These are phyloP conservation scores for Platerodrilus igneus DNA, from an alignment of 2,888 invertebrate genomes.

Conservation along the genomic window DNA sequence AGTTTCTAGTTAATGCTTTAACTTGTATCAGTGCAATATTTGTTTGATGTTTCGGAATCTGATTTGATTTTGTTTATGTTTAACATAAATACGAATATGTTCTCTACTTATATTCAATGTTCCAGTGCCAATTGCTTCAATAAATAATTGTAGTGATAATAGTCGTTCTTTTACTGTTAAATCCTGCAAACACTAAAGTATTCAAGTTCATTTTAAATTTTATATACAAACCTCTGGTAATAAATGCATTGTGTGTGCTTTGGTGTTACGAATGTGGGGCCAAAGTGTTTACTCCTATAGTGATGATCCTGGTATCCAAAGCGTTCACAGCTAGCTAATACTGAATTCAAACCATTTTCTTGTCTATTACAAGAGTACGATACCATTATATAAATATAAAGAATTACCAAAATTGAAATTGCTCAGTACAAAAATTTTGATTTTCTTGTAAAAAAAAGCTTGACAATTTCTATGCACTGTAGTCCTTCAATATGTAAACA, in stretches of 20 bases:
- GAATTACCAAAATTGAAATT: background rate
- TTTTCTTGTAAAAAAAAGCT: no score
- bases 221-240: constrained; percentile 40
- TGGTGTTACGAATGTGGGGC: constrained; percentile 51
- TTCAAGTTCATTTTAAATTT: constrained; percentile 8
- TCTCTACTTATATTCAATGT: constrained; percentile 67
- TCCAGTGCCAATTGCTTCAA: constrained; percentile 80
- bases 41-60: constrained; percentile 69
- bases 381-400: background rate
- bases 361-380: constrained; percentile 51
- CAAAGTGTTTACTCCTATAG: constrained; percentile 87
- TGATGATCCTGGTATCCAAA: constrained; percentile 75
- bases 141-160: constrained; percentile 83
- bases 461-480: no score
- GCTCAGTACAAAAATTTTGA: background rate
- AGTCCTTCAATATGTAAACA: no score
- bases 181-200: constrained; percentile 32
- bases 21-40: constrained; percentile 73
- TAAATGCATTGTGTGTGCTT: constrained; percentile 39
- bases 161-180: constrained; percentile 68
- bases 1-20: constrained; percentile 68
- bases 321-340: constrained; percentile 72
- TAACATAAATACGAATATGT: constrained; percentile 71
- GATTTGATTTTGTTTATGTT: constrained; percentile 67
- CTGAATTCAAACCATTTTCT: constrained; percentile 62